Evolutionary conservation across 2,888 invertebrate species (phyloP), one percentile per base, ranked within the genome.

Genomic region (Phyto melanocephala): DNA sequence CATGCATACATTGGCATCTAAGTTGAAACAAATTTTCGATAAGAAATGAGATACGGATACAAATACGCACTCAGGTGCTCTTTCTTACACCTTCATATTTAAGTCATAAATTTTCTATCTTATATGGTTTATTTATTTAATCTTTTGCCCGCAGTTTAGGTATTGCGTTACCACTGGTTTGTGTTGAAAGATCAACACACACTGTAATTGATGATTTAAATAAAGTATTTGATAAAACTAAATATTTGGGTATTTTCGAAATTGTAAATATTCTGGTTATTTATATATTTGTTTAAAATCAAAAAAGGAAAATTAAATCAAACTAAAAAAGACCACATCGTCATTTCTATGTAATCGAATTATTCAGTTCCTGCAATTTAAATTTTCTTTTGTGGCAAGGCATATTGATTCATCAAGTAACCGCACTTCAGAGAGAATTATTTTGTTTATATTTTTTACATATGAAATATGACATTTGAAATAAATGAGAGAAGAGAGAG

Each of bases 41-140:
- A 70, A 60, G 62, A 45, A 6, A 47, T 20, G 6, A 52, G 3
- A 52, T 52, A 11, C 5, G 2, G 4, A 10, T 52, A 13, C 24
- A 2, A 11, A n/a, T 52, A 52, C 22, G 11, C 28, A 28, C 40
- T 17, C 47, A 15, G 4, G 28, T 11, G 7, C 13, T 15, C 11
- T 35, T 37, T 22, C 70, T 70, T 70, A 77, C 62, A 70, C 45
- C 62, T 70, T 62, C 54, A 65, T 65, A 33, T 65, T 60, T n/a
- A 62, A 33, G 67, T 45, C 79, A 72, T 79, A 79, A 60, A 79
- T 79, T 50, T 35, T 67, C 22, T 50, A 50, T 65, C 35, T 72
- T 70, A 63, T 63, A 63, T 50, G 40, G 47, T 71, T 78, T 74
- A 60, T 70, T 77, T 77, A 60, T 60, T 45, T 60, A 22, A 33